Evolutionary conservation across 2,888 invertebrate species (phyloP), one percentile per base, ranked within the genome.

Genomic region (Troglohyphantes excavatus): DNA sequence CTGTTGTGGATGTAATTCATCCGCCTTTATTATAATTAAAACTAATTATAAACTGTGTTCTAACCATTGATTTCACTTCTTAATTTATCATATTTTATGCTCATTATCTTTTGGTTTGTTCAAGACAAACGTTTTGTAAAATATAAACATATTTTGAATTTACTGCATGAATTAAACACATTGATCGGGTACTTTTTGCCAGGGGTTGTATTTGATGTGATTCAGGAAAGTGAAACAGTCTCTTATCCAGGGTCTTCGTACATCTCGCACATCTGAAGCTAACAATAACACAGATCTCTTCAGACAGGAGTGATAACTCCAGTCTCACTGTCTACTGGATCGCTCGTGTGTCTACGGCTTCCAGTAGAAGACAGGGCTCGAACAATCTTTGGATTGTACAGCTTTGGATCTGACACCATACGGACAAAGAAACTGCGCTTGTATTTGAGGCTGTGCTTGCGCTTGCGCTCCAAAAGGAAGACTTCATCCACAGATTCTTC

Each of bases 361-460:
- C 81, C 67, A 39, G 91, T 87, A 17, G 91, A 90, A 11, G 92
- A 91, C 1, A 92, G 90, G 6, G 92, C 91, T n/a, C 91, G 90
- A 17, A 92, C 92, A 72, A 98, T 97, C 90, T 97, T 97, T 43
- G 98, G 97, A 94, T 98, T 97, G 95, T 98, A 98, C 93, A 98
- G 97, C 94, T 98, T 98, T 1, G 98, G 98, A 95, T 98, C 98
- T 93, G 97, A 97, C 91, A 98, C 98, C 98, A 98, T 98, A 75
- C 98, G 96, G 86, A 98, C 98, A 94, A 98, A 98, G 95, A 98
- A 98, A 17, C 98, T 98, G 79, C 98, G 95, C 94, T 98, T 98
- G 94, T 98, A 96, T 9, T 97, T 97, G 93, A 98, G 94, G 5
- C 96, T 96, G 86, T 97, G 96, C 92, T 96, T 96, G 93, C 96